Percentiles rank a stretch among this genome's conserved stretches.
Conservation (phyloP, 2,888 invertebrate genomes). For the Aporophyla nigra region DNA sequence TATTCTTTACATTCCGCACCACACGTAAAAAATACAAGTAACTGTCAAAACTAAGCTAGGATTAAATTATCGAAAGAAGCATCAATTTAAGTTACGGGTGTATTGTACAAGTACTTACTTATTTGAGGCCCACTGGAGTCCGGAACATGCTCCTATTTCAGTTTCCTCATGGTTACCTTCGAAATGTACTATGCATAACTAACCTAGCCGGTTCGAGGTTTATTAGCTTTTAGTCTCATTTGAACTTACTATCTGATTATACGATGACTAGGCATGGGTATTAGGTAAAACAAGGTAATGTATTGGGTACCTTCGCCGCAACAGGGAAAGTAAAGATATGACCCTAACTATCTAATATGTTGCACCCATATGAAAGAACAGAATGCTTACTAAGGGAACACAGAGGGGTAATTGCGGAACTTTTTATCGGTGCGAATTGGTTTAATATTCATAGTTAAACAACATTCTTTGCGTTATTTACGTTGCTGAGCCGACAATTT, state of each 20-base stretch:
- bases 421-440: no score
- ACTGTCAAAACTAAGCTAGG: neutral
- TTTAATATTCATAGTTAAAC: no score
- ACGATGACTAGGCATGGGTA: neutral
- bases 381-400: no score
- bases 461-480: no score
- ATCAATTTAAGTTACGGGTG: neutral
- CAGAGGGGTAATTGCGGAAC: no score
- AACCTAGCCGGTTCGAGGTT: conserved; percentile 49
- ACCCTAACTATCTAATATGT: neutral
- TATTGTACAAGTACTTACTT: no score
- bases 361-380: neutral
- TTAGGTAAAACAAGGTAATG: neutral
- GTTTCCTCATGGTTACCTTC: conserved; percentile 53
- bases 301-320: neutral
- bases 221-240: conserved; percentile 46
- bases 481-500: no score
- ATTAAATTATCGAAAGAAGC: neutral
- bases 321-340: neutral
- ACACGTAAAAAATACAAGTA: no score
- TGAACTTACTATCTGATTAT: conserved; percentile 36
- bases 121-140: no score
- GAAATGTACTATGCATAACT: conserved; percentile 34
- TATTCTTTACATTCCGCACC: no score
- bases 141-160: neutral